phyloP scores from a whole-genome alignment of 1,140 invertebrate genomes.

The Tyrophagus putrescentiae region DNA sequence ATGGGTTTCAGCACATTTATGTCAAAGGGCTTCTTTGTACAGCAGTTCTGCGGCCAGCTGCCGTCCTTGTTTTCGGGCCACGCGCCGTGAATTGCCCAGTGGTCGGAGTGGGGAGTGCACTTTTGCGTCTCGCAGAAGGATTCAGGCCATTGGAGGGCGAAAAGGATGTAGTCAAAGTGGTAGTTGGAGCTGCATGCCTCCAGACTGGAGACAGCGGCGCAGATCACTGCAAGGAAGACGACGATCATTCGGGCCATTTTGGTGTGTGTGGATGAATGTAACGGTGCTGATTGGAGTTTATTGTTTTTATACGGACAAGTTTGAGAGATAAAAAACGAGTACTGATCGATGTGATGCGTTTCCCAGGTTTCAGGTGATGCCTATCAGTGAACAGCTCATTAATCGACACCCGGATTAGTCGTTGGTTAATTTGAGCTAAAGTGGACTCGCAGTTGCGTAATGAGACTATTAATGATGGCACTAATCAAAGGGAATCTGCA shows the following conservation, averaged over 20 bases:
- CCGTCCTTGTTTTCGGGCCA: slow-evolving; percentile 19
- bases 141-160: slow-evolving; percentile 19
- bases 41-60: slow-evolving; percentile 21
- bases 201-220: background rate
- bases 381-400: too few relatives aligned
- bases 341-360: background rate
- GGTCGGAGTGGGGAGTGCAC: slow-evolving; percentile 7
- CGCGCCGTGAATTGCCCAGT: slow-evolving; percentile 24
- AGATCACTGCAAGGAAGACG: background rate
- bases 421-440: too few relatives aligned
- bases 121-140: slow-evolving; percentile 14
- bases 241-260: background rate
- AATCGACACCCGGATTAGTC: too few relatives aligned
- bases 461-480: too few relatives aligned
- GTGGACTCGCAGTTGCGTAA: too few relatives aligned
- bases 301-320: background rate
- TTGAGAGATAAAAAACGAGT: background rate
- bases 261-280: background rate
- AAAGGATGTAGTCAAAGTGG: slow-evolving; percentile 15
- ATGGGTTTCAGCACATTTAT: slow-evolving; percentile 4
- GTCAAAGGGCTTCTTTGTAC: slow-evolving; percentile 18
- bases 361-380: background rate
- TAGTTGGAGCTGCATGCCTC: slow-evolving; percentile 7
- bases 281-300: background rate
- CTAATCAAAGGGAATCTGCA: too few relatives aligned